Evolutionary conservation across 2,113 vertebrate genomes (phyloP).

Genomic region (Brachyhypopomus occidentalis): DNA sequence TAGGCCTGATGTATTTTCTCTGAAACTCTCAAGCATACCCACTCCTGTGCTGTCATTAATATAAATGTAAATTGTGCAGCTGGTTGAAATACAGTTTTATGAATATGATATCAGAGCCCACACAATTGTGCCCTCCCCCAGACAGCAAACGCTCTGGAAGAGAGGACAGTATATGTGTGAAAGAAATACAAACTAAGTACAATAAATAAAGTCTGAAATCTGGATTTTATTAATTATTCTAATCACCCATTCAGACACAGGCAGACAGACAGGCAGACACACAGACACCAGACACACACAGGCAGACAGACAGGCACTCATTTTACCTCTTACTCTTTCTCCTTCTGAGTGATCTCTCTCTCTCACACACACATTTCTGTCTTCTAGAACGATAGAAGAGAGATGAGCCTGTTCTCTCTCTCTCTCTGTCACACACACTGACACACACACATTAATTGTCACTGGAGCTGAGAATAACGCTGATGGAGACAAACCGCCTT

Average conservation of each 20-base stretch:
- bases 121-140: no score
- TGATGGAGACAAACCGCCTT: neutral
- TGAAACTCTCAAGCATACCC: conserved; percentile 5
- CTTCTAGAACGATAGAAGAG: no score
- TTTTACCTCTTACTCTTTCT: no score
- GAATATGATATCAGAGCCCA: conserved; percentile 45
- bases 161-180: no score
- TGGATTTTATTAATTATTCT: no score
- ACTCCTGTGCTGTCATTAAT: conserved; percentile 33
- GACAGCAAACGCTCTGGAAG: neutral
- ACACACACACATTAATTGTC: conserved; percentile 10
- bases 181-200: no score
- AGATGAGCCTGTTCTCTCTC: neutral
- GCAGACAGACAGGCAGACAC: no score
- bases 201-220: neutral
- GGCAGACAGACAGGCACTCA: no score
- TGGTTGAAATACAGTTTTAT: conserved; percentile 34
- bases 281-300: no score
- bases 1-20: neutral
- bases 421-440: neutral
- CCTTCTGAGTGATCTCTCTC: no score
- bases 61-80: conserved; percentile 45
- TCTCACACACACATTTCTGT: no score
- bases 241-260: no score
- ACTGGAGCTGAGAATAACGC: neutral